These are phyloP conservation scores for Blomia tropicalis DNA, from an alignment of 2,888 invertebrate species.

Conservation along the genomic window DNA sequence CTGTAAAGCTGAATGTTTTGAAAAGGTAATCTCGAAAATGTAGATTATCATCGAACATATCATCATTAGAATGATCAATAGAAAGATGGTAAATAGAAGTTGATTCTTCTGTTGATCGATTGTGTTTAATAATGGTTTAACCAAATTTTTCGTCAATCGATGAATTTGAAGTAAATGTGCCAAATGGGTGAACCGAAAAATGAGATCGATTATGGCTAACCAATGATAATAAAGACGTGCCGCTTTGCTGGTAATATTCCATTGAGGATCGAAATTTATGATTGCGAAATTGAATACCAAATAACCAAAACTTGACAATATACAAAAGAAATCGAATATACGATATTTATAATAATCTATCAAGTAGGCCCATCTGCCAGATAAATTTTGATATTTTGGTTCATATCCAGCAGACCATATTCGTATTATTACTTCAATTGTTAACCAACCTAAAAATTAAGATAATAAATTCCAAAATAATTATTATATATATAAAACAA, in stretches of 20 bases:
- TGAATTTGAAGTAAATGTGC: background rate
- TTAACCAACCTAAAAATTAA: too few relatives aligned
- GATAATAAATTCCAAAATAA: too few relatives aligned
- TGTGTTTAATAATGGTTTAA: background rate
- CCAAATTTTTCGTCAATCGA: background rate
- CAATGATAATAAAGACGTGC: too few relatives aligned
- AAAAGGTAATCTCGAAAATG: background rate
- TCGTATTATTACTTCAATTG: background rate
- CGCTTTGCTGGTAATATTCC: too few relatives aligned
- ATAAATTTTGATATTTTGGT: background rate
- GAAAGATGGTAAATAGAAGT: background rate
- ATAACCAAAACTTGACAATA: background rate
- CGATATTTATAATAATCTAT: background rate
- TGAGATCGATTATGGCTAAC: background rate
- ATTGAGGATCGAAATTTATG: background rate
- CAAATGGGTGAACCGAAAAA: background rate
- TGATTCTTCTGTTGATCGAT: slow-evolving; percentile 2
- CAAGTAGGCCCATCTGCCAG: background rate
- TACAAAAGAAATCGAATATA: background rate
- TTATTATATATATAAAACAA: too few relatives aligned
- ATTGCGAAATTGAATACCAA: background rate
- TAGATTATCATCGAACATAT: background rate
- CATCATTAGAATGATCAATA: background rate
- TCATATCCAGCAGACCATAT: background rate
- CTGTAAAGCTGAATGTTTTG: background rate